phyloP scores from a whole-genome alignment of 2,113 vertebrate species.

The Nannospalax galili region DNA sequence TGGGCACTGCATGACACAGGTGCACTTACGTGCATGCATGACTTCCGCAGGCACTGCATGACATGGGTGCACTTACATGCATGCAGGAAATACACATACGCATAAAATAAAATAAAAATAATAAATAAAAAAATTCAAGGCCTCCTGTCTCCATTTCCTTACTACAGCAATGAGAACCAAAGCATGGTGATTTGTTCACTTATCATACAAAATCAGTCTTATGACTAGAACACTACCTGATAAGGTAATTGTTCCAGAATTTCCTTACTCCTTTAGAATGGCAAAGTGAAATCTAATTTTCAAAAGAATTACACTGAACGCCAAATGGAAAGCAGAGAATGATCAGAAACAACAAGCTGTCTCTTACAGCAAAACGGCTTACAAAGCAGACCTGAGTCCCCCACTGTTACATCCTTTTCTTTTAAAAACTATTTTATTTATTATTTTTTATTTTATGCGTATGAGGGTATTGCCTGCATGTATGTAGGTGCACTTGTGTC shows the following conservation, averaged over 20 bases:
- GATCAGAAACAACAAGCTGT: constrained; percentile 21
- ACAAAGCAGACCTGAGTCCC: background rate
- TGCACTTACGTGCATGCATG: too few relatives aligned
- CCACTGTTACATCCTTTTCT: background rate
- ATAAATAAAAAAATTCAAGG: too few relatives aligned
- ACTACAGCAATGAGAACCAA: constrained; percentile 12
- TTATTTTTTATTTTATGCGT: background rate
- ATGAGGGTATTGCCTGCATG: too few relatives aligned
- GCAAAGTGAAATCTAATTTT: constrained; percentile 51
- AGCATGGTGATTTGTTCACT: background rate
- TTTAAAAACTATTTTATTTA: too few relatives aligned
- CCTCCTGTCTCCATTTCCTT: background rate
- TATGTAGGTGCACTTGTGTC: too few relatives aligned
- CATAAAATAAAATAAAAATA: too few relatives aligned
- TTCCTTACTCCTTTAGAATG: background rate
- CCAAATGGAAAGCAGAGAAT: constrained; percentile 4
- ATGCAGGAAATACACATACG: too few relatives aligned
- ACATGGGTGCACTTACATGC: too few relatives aligned
- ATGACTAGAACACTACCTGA: background rate
- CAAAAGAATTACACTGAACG: constrained; percentile 26
- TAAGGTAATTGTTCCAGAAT: background rate
- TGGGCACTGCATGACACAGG: too few relatives aligned
- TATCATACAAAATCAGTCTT: constrained; percentile 3
- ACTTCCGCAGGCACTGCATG: too few relatives aligned
- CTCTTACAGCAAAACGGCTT: background rate